These are phyloP conservation scores for Xiphophorus hellerii DNA, from an alignment of 2,113 vertebrate genomes.

Conservation along the genomic window DNA sequence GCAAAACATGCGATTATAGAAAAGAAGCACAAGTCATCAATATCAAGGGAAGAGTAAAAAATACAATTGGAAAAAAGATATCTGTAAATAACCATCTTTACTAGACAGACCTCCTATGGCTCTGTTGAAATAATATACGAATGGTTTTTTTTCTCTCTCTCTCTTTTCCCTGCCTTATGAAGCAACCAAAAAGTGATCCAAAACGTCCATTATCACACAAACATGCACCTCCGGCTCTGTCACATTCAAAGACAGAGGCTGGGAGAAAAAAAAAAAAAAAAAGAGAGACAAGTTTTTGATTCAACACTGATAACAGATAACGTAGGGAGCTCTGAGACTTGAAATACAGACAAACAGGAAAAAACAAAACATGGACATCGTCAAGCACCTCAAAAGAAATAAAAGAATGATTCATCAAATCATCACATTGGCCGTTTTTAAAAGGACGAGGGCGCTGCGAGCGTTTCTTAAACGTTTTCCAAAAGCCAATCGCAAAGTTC, in stretches of 20 bases:
- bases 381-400: conserved; percentile 68
- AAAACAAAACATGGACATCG: conserved; percentile 49
- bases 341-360: conserved; percentile 72
- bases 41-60: conserved; percentile 76
- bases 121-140: conserved; percentile 75
- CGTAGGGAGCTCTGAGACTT: conserved; percentile 65
- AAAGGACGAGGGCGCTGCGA: conserved; percentile 58
- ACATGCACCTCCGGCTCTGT: conserved; percentile 79
- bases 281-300: conserved; percentile 67
- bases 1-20: conserved; percentile 78
- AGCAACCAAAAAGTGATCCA: conserved; percentile 72
- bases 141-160: conserved; percentile 28
- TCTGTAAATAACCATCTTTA: conserved; percentile 79
- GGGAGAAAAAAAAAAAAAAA: not conserved
- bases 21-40: conserved; percentile 77
- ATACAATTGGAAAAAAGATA: conserved; percentile 75
- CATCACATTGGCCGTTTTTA: conserved; percentile 67
- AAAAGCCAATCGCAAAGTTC: conserved; percentile 59
- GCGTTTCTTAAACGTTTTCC: conserved; percentile 62
- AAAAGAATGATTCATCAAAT: conserved; percentile 81
- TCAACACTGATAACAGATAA: conserved; percentile 78
- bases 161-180: conserved; percentile 71
- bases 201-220: conserved; percentile 73
- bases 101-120: conserved; percentile 75
- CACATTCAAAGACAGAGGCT: conserved; percentile 78